Evolutionary conservation across 2,888 invertebrate genomes (phyloP).

Genomic region (Heliconius cydno): DNA sequence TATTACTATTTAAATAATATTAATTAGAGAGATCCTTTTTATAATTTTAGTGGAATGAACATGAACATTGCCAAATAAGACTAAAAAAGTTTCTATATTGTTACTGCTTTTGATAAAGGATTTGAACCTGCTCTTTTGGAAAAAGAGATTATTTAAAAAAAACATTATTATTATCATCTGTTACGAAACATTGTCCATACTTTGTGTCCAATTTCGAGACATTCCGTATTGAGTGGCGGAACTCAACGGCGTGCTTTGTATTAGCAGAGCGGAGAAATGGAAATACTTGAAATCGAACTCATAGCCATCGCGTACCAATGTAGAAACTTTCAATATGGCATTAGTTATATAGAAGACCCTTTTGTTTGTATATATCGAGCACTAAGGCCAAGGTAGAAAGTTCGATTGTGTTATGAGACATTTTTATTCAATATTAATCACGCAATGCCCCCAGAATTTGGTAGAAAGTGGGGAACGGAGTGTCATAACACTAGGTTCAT

Average conservation of each 20-base stretch:
- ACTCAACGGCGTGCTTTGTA: no score
- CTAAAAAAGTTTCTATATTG: neutral
- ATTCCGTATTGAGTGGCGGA: no score
- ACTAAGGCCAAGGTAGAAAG: neutral
- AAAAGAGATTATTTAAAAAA: neutral
- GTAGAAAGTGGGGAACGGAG: no score
- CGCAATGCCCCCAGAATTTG: no score
- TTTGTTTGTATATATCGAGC: conserved; percentile 4
- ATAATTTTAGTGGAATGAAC: conserved; percentile 20
- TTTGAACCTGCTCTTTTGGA: neutral
- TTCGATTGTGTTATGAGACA: neutral
- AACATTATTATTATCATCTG: no score
- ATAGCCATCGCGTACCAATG: no score
- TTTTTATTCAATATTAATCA: no score
- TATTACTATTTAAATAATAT: neutral
- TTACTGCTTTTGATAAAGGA: neutral
- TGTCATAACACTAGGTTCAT: no score
- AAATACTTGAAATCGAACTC: no score
- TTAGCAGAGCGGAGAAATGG: no score
- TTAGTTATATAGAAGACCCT: conserved; percentile 6
- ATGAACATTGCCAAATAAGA: conserved; percentile 4
- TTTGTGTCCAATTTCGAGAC: no score
- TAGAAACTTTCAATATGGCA: neutral
- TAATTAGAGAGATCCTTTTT: conserved; percentile 21
- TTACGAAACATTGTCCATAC: no score